A percentile compares a stretch with the other conserved stretches of the same genome.
Evolutionary conservation across 2,888 invertebrate genomes (phyloP).

Genomic region (Hydropsyche betteni): DNA sequence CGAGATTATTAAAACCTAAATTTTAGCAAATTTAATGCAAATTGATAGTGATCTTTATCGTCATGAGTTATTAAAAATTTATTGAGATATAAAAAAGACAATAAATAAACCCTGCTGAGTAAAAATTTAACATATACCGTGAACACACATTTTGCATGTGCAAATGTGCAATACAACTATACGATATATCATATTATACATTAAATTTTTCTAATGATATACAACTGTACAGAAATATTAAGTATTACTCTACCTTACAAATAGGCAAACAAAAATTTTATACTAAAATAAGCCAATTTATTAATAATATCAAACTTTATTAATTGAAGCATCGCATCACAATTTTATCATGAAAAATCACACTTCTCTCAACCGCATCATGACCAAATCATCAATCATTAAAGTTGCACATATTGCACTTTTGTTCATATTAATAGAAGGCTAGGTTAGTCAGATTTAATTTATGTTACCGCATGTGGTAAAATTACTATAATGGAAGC

Average conservation of each 20-base stretch:
- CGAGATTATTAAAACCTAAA: background rate
- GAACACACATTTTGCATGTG: background rate
- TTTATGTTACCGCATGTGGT: too few relatives aligned
- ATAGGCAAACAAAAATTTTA: slow-evolving; percentile 35
- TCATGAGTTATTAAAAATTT: background rate
- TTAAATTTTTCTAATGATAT: slow-evolving; percentile 19
- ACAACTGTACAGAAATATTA: slow-evolving; percentile 26
- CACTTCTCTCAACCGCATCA: background rate
- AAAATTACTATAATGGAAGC: too few relatives aligned
- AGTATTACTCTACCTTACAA: slow-evolving; percentile 24
- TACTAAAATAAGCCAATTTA: slow-evolving; percentile 37
- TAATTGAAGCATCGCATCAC: slow-evolving; percentile 48
- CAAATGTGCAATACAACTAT: too few relatives aligned
- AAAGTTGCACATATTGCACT: slow-evolving; percentile 15
- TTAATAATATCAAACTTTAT: slow-evolving; percentile 39
- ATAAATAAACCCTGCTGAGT: slow-evolving; percentile 48
- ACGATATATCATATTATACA: slow-evolving; percentile 10
- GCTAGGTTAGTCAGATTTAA: slow-evolving; percentile 2
- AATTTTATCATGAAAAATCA: slow-evolving; percentile 36
- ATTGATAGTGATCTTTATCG: background rate
- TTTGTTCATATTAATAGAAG: background rate
- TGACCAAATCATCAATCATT: background rate
- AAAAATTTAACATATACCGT: background rate
- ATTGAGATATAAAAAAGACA: slow-evolving; percentile 8
- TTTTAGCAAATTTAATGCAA: background rate